phyloP scores from a whole-genome alignment of 2,888 invertebrate species.

The Eutolmus rufibarbis region DNA sequence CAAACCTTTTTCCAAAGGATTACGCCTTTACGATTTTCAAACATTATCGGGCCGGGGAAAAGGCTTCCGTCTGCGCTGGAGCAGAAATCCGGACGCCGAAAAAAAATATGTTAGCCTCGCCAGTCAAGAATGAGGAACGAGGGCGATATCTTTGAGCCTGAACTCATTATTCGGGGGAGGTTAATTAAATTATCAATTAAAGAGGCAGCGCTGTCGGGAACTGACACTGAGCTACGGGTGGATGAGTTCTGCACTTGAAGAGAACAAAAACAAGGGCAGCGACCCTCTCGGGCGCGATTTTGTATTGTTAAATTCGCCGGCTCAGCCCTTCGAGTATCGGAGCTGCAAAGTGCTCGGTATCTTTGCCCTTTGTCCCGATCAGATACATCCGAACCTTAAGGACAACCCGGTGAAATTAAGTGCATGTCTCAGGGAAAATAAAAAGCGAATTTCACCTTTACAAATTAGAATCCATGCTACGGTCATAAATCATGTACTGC shows the following conservation, averaged over 20 bases:
- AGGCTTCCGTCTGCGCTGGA: conserved; percentile 9
- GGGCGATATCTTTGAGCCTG: neutral
- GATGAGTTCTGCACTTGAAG: neutral
- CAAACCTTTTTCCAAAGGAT: conserved; percentile 45
- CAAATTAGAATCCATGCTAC: neutral
- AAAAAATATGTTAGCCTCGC: neutral
- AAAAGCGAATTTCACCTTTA: neutral
- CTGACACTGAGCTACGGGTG: neutral
- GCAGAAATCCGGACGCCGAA: neutral
- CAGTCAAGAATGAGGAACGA: conserved; percentile 14
- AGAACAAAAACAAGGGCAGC: neutral
- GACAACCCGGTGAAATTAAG: neutral
- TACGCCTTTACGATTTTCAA: conserved; percentile 45
- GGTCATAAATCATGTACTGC: neutral
- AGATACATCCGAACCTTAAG: neutral
- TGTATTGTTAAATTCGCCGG: neutral
- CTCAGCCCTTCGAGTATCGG: neutral
- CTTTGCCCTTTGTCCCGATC: neutral
- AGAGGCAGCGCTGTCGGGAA: neutral
- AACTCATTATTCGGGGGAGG: neutral
- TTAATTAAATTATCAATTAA: conserved; percentile 34
- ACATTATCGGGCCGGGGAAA: conserved; percentile 37
- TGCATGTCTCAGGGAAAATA: neutral
- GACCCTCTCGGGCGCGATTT: neutral
- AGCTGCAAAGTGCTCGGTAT: neutral